Conservation (phyloP, 2,113 vertebrate species). For the Vulpes vulpes region DNA sequence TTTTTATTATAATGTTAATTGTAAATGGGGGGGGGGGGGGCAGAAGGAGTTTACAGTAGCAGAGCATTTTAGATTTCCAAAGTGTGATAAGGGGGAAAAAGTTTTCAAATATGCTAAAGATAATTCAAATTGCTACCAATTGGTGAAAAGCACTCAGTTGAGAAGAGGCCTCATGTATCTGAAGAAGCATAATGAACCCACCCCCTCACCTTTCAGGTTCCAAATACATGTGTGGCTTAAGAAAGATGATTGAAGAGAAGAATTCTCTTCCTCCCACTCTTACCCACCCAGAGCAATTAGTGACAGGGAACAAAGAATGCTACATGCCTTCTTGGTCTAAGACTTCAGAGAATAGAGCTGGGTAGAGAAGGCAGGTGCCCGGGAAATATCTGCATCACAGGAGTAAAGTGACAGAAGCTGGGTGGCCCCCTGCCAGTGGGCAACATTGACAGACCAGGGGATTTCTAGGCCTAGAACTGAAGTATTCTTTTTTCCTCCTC, state of each 20-base stretch:
- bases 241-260: not conserved
- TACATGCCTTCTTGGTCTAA: not conserved
- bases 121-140: conserved; percentile 40
- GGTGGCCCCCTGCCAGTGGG: not conserved
- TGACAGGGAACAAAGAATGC: not conserved
- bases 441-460: not conserved
- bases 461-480: not conserved
- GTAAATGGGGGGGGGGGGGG: not conserved
- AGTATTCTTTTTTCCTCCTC: not conserved
- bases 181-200: not conserved
- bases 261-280: conserved; percentile 34
- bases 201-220: not conserved
- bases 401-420: not conserved
- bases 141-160: not conserved
- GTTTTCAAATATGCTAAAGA: conserved; percentile 67
- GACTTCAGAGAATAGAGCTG: not conserved
- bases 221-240: not conserved
- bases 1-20: conserved; percentile 1
- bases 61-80: conserved; percentile 38
- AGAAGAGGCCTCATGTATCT: conserved; percentile 30
- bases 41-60: not conserved
- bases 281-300: not conserved
- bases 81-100: conserved; percentile 47
- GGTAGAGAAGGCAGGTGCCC: not conserved
- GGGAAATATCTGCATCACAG: not conserved